Percentiles rank a stretch among this genome's conserved stretches.
These are phyloP conservation scores for Drosophila ezoana DNA, from an alignment of 2,888 invertebrate genomes.

Conservation along the genomic window DNA sequence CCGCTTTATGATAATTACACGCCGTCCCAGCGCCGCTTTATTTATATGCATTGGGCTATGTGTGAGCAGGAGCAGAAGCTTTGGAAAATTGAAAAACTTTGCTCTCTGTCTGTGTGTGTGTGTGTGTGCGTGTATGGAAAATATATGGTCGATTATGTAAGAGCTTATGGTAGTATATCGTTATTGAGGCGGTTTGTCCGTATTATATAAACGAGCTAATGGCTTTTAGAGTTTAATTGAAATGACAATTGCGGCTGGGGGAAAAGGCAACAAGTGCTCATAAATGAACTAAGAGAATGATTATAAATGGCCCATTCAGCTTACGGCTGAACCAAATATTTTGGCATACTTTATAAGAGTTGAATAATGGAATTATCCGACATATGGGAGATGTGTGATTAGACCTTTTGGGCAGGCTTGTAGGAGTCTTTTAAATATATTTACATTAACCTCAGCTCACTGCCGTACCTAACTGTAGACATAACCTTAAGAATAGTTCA, in stretches of 20 bases:
- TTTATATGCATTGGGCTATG: constrained; percentile 60
- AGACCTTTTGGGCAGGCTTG: not conserved
- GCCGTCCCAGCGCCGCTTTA: constrained; percentile 57
- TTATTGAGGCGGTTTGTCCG: constrained; percentile 41
- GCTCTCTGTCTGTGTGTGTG: not conserved
- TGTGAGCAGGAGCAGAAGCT: constrained; percentile 49
- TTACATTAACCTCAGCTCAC: not conserved
- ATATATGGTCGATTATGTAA: constrained; percentile 70
- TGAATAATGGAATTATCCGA: not conserved
- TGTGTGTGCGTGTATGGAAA: constrained; percentile 37
- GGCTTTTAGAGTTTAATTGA: constrained; percentile 54
- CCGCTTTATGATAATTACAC: constrained; percentile 77
- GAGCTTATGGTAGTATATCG: constrained; percentile 57
- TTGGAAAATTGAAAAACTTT: constrained; percentile 73
- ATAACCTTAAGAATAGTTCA: constrained; percentile 5
- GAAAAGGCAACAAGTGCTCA: constrained; percentile 10
- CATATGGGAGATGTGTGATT: not conserved
- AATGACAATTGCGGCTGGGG: constrained; percentile 18
- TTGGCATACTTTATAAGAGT: not conserved
- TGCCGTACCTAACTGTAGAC: constrained; percentile 4
- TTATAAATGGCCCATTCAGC: constrained; percentile 22
- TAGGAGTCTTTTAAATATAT: not conserved
- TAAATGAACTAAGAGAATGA: constrained; percentile 9
- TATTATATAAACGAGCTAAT: constrained; percentile 58
- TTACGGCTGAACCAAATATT: constrained; percentile 1